Percentiles rank a stretch among this genome's conserved stretches.
These are phyloP conservation scores for Sphaerophoria rueppellii DNA, from an alignment of 2,888 invertebrate species.

Conservation along the genomic window DNA sequence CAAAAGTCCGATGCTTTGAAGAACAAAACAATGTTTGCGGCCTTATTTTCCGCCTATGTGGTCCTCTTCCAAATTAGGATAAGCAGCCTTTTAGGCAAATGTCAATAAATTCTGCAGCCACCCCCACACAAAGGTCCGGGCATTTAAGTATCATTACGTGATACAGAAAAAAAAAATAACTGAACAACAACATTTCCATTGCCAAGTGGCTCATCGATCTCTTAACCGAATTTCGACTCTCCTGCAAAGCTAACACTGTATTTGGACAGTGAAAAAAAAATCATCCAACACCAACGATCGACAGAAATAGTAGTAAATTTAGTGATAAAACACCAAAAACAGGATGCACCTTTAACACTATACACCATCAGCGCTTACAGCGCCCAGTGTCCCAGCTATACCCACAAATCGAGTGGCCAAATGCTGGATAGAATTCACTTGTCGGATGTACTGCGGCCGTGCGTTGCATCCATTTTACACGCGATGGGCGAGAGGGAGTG, in stretches of 20 bases:
- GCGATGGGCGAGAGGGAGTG: neutral
- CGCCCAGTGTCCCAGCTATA: neutral
- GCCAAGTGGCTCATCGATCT: constrained; percentile 58
- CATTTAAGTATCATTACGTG: constrained; percentile 13
- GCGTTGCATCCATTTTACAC: constrained; percentile 42
- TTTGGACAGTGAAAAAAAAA: neutral
- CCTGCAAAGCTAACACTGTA: neutral
- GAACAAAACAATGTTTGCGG: constrained; percentile 4
- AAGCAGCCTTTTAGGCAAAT: constrained; percentile 6
- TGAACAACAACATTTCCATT: constrained; percentile 52
- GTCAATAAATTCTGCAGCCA: neutral
- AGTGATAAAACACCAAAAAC: constrained; percentile 68
- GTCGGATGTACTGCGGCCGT: constrained; percentile 38
- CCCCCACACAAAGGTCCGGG: constrained; percentile 7
- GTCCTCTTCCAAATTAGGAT: neutral
- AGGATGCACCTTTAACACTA: constrained; percentile 60
- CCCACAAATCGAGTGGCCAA: neutral
- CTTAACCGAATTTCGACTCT: constrained; percentile 39
- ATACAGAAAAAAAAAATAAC: neutral
- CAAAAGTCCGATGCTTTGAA: neutral
- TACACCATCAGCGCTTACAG: constrained; percentile 26
- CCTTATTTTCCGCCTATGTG: neutral
- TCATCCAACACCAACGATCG: constrained; percentile 16
- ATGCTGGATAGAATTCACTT: constrained; percentile 52
- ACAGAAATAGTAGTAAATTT: constrained; percentile 50